Base-by-base conservation (phyloP, 2,113 vertebrate genomes). In the Perccottus glenii region DNA sequence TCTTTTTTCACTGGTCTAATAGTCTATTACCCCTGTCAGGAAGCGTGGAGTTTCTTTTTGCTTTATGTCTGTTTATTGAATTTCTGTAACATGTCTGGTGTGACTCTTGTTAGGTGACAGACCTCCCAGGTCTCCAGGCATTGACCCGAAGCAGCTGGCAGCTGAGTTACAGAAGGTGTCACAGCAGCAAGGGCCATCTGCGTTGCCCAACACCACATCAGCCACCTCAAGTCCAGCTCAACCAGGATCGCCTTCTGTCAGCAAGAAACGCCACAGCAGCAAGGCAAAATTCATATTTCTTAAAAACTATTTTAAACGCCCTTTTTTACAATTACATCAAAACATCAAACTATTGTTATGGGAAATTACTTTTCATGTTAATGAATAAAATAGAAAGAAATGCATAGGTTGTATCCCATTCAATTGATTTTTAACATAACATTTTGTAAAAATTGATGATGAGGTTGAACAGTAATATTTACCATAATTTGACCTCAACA, bases 151-250 rank as follows among this genome's bases (percentile, higher is more conserved):
- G 85, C 97, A 99, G 80, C 76, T 99, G 85, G 96, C 97, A 0
- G 96, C 96, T 1, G 98, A 99, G 85, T 94, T 99, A 57, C 97
- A 99, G 71, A 99, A 99, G 87, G 98, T 99, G 68, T 99, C 97
- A 0, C 94, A 97, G 12, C 97, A 98, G 88, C 96, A 98, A 91
- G 92, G 92, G 0, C 90, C 88, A 9, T 48, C 58, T n/a, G 70
- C 93, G 0, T 93, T 92, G 56, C 50, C 85, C 49, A 77, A 92
- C 66, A 91, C 94, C 2, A 89, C 94, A 1, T 98, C 96, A 0
- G 90, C 94, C 1, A 91, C 93, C 47, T 96, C 96, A 73, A 98
- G 96, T 71, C 98, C 98, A 0, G 96, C 92, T 9, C 96, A 98
- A 81, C 98, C 96, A 3, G 96, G 95, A 7, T 99, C 98, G 0